Evolutionary conservation across 2,113 vertebrate species (phyloP), one percentile per base, ranked within the genome.

Genomic region (Reinhardtius hippoglossoides): DNA sequence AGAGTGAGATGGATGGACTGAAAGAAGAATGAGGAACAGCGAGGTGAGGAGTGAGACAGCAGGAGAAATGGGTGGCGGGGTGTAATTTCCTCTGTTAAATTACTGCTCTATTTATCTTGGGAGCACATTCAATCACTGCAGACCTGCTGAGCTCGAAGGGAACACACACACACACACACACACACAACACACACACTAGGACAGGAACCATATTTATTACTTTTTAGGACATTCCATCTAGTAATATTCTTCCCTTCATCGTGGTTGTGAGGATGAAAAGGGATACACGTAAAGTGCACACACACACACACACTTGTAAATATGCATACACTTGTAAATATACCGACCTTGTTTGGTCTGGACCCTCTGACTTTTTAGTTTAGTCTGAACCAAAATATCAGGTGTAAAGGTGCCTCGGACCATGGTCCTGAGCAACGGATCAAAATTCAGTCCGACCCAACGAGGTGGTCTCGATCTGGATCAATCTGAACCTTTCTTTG

Each of bases 1-100:
- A 40, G 50, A 59, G 58, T 13, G 69, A 81, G 81, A 71, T 74
- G 56, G 77, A 85, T 78, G 72, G 62, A 63, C 18, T 50, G 5
- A 44, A 77, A 57, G 48, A 66, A 52, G 15, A 23, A 64, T 67
- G 50, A 78, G 67, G 56, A 73, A 85, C 48, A 61, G 18, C 1
- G 9, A 87, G 37, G 31, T 57, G 60, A 82, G 24, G n/a, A 57
- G 68, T 50, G 58, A 83, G 76, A 85, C 60, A 76, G 76, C 48
- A 61, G 83, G 74, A 86, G 67, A 60, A 78, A 87, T 88, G 54
- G 26, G 71, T 65, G 44, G 44, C 60, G 57, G 60, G 77, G 72
- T 85, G 87, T 73, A 71, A 90, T 87, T 86, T 88, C 81, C 67
- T 79, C 72, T 84, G 62, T 77, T 83, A 78, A 86, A 82, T 87